Conservation (phyloP, 2,888 invertebrate species). For the Archips xylosteana region DNA sequence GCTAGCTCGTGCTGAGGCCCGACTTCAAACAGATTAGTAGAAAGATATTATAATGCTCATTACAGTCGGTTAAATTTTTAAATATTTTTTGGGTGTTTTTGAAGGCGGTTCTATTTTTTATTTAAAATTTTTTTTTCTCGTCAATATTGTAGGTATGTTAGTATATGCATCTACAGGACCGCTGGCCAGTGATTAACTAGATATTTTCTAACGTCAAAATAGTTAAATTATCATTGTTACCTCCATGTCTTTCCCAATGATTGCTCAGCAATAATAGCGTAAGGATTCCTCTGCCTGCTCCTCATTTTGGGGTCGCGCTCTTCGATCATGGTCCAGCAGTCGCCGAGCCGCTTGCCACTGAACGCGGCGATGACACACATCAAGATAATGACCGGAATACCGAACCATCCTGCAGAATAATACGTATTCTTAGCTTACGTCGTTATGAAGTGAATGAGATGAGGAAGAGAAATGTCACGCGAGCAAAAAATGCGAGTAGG, state of each 20-base stretch:
- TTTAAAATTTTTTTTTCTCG: too few species aligned
- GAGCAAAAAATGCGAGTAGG: not conserved
- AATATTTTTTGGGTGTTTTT: too few species aligned
- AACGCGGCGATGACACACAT: conserved; percentile 87
- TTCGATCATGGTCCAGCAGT: conserved; percentile 89
- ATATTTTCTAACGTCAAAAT: not conserved
- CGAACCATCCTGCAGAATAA: conserved; percentile 87
- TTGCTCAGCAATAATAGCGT: conserved; percentile 88
- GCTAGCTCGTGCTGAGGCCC: too few species aligned
- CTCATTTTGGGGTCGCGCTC: conserved; percentile 87
- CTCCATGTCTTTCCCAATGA: conserved; percentile 87
- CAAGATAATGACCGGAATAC: conserved; percentile 85
- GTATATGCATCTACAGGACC: too few species aligned
- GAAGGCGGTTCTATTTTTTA: too few species aligned
- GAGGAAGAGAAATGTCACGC: too few species aligned
- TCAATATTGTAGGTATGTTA: too few species aligned
- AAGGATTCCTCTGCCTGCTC: conserved; percentile 87
- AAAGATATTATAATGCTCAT: too few species aligned
- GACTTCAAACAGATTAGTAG: too few species aligned
- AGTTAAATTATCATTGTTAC: conserved; percentile 59
- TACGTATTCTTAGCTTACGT: not conserved
- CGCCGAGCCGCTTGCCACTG: conserved; percentile 88
- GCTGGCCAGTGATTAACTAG: not conserved
- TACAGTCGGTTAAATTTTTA: too few species aligned
- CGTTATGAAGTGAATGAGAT: too few species aligned